Evolutionary conservation across 2,797 vertebrate genomes (phyloP), one percentile per base, ranked within the genome.

Genomic region (Prionace glauca): DNA sequence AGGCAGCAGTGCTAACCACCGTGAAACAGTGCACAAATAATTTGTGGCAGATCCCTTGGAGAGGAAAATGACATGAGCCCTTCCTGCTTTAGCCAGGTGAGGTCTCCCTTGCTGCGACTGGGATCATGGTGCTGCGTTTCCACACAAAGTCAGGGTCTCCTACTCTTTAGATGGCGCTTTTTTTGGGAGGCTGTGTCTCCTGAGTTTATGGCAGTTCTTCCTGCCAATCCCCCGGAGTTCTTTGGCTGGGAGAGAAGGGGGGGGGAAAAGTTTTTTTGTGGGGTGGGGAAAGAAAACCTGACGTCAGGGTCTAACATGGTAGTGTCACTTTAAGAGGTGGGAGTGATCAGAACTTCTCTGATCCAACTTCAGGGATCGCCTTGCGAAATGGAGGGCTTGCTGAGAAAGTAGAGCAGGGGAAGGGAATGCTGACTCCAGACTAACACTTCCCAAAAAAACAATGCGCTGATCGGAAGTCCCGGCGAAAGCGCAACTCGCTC

Each of bases 91-190:
- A 32, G n/a, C 87, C 87, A 90, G 29, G 16, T 32, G 62, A 22
- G n/a, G 90, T 65, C 65, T 41, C 90, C 90, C 65, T 41, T n/a
- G 12, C n/a, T 11, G 50, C 50, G 50, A 56, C 50, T 56, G 50
- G 50, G 50, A 56, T 56, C 50, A 24, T 20, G 32, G 16, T 16
- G 18, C 67, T 69, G 67, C 18, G 22, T 67, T 41, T 26, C 22
- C 11, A 36, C 60, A 36, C 60, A 3, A 22, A 36, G 60, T 65
- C 62, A 36, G 62, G 62, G n/a, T 41, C 65, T 69, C 90, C 62
- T n/a, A 3, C 62, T 92, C 90, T 20, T 92, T 92, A 92, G 90
- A 92, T 92, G 90, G 90, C 90, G 90, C 90, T 18, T 92, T 36
- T 36, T 3, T 24, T 41, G n/a, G 90, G 90, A 92, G 90, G 90